Base-by-base conservation (phyloP, 1,140 invertebrate species). In the Leptoteleia sp. region DNA sequence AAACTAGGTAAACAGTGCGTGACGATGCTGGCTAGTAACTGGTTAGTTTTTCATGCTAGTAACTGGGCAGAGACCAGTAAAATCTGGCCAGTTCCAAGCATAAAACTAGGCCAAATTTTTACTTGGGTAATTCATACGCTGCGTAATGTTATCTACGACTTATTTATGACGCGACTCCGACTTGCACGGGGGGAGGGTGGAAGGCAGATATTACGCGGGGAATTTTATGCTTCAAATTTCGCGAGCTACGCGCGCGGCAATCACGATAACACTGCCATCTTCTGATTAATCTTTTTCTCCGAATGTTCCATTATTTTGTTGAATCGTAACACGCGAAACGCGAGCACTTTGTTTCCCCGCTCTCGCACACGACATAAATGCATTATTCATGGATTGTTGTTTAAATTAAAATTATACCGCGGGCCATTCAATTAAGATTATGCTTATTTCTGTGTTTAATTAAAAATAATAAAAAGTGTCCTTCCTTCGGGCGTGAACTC, bases 101-200 rank as follows among this genome's bases (percentile, higher is more conserved):
- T n/a, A n/a, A n/a, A n/a, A n/a, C n/a, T n/a, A n/a, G n/a, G n/a
- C n/a, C n/a, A n/a, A n/a, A n/a, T n/a, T n/a, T n/a, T n/a, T n/a
- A n/a, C n/a, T n/a, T n/a, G n/a, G n/a, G n/a, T n/a, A 70, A 80
- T 80, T 80, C 72, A 80, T 75, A 76, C 22, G 33, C 67, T 45
- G 43, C 50, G 78, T 80, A 80, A 80, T 80, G 78, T 80, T 78
- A 78, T 78, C 76, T 78, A 62, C 76, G 59, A 68, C 47, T 72
- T 78, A 78, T 78, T 78, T 78, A 78, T 68, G 67, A 62, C 68
- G 33, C 52, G 57, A 71, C 59, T n/a, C 52, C 65, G 25, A 70
- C 55, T 42, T 29, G 48, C 13, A 43, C 35, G n/a, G n/a, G n/a
- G n/a, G n/a, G n/a, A 13, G 61, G 67, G 61, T 52, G 61, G 61